Percentiles rank a stretch among this genome's conserved stretches.
phyloP scores from a whole-genome alignment of 2,888 invertebrate species.

The Steromphala cineraria region DNA sequence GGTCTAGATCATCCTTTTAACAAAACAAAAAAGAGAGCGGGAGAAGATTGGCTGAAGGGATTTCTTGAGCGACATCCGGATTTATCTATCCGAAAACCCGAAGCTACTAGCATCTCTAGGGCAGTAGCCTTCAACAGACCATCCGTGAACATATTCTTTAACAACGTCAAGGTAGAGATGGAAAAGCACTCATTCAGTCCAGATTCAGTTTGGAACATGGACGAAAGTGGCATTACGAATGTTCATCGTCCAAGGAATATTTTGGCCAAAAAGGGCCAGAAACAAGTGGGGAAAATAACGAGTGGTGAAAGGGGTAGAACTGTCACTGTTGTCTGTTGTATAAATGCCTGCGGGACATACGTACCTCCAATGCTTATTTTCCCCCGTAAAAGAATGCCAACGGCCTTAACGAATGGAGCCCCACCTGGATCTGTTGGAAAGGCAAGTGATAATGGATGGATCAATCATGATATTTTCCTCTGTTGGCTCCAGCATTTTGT shows the following conservation, averaged over 20 bases:
- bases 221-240: neutral
- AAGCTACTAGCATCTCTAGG: neutral
- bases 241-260: neutral
- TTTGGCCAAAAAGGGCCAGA: neutral
- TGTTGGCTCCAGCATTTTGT: conserved; percentile 72
- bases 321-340: conserved; percentile 7
- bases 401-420: conserved; percentile 56
- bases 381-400: conserved; percentile 59
- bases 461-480: conserved; percentile 40
- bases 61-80: neutral
- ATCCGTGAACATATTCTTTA: neutral
- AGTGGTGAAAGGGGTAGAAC: neutral
- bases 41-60: neutral
- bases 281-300: neutral
- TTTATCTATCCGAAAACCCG: neutral
- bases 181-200: neutral
- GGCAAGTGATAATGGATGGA: conserved; percentile 62
- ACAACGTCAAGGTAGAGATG: neutral
- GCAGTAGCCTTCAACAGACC: neutral
- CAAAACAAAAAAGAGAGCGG: neutral
- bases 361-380: conserved; percentile 50
- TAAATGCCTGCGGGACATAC: conserved; percentile 29
- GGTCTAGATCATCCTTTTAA: neutral
- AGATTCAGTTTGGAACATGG: neutral
- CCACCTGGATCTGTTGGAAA: conserved; percentile 60